phyloP scores from a whole-genome alignment of 2,888 invertebrate species.

The Drosophila nr. perissopoda region DNA sequence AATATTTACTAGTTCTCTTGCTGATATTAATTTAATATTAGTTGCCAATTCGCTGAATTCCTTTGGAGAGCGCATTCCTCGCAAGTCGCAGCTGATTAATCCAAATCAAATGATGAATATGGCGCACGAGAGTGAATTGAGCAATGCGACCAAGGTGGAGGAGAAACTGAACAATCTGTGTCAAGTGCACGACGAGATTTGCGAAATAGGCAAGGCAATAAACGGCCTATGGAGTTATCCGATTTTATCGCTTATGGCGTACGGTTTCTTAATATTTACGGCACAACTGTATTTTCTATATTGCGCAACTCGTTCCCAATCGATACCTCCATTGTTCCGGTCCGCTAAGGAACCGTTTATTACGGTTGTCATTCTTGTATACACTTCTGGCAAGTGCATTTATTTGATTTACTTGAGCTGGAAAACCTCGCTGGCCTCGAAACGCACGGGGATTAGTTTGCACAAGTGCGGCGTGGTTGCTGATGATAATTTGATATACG shows the following conservation, averaged over 20 bases:
- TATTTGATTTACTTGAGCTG: slow-evolving; percentile 84
- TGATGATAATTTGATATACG: slow-evolving; percentile 84
- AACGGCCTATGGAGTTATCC: slow-evolving; percentile 85
- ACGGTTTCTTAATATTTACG: slow-evolving; percentile 84
- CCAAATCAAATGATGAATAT: slow-evolving; percentile 58
- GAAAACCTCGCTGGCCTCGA: slow-evolving; percentile 84
- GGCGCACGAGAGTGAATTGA: slow-evolving; percentile 78
- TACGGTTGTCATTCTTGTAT: slow-evolving; percentile 79
- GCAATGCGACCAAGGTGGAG: slow-evolving; percentile 81
- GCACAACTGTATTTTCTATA: slow-evolving; percentile 85
- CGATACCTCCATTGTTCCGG: slow-evolving; percentile 83
- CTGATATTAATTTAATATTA: slow-evolving; percentile 11
- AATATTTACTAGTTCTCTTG: neutral
- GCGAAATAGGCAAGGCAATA: slow-evolving; percentile 84
- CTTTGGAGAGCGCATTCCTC: slow-evolving; percentile 68
- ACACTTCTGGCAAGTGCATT: slow-evolving; percentile 84
- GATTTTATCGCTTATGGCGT: slow-evolving; percentile 84
- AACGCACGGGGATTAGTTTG: slow-evolving; percentile 84
- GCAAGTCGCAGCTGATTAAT: slow-evolving; percentile 35
- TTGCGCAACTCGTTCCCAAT: slow-evolving; percentile 83
- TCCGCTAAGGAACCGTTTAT: slow-evolving; percentile 83
- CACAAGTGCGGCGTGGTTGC: slow-evolving; percentile 84
- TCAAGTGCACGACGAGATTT: slow-evolving; percentile 84
- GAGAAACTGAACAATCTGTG: slow-evolving; percentile 84
- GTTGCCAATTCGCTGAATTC: slow-evolving; percentile 74